A percentile compares a stretch with the other conserved stretches of the same genome.
These are phyloP conservation scores for Drosophila leontia DNA, from an alignment of 1,140 invertebrate genomes.

Conservation along the genomic window DNA sequence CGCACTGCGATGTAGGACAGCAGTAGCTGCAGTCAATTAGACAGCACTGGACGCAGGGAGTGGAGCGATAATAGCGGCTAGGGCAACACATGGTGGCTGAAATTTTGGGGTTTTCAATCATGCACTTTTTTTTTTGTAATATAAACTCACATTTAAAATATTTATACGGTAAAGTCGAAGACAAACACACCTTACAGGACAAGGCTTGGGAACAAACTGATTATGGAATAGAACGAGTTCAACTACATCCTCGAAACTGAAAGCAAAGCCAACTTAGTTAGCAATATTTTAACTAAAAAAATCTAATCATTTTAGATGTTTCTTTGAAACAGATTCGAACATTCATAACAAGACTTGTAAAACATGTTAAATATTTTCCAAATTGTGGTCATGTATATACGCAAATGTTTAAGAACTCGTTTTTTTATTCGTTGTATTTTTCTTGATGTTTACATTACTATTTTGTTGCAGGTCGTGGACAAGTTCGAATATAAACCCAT, in stretches of 20 bases:
- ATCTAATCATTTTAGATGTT: too few relatives aligned
- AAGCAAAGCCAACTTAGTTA: not conserved
- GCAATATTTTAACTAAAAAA: not conserved
- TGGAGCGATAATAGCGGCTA: conserved; percentile 54
- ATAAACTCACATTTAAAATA: not conserved
- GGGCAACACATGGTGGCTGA: conserved; percentile 57
- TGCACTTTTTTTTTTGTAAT: not conserved
- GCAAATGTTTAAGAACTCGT: not conserved
- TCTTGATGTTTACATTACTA: not conserved
- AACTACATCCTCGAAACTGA: not conserved
- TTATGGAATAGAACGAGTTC: not conserved
- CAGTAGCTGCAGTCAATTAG: conserved; percentile 61
- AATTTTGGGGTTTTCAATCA: not conserved
- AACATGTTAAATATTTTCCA: too few relatives aligned
- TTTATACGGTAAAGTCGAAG: not conserved
- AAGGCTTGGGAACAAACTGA: conserved; percentile 1
- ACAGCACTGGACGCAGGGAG: conserved; percentile 65
- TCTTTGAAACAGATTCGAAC: too few relatives aligned
- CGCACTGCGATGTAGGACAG: conserved; percentile 40
- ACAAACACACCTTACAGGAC: conserved; percentile 14
- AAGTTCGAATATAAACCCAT: not conserved
- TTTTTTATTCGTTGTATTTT: not conserved
- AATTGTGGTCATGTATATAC: not conserved
- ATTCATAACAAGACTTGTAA: too few relatives aligned
- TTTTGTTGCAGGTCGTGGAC: not conserved